These are phyloP conservation scores for Gryllus bimaculatus DNA, from an alignment of 1,140 invertebrate species.

Conservation along the genomic window DNA sequence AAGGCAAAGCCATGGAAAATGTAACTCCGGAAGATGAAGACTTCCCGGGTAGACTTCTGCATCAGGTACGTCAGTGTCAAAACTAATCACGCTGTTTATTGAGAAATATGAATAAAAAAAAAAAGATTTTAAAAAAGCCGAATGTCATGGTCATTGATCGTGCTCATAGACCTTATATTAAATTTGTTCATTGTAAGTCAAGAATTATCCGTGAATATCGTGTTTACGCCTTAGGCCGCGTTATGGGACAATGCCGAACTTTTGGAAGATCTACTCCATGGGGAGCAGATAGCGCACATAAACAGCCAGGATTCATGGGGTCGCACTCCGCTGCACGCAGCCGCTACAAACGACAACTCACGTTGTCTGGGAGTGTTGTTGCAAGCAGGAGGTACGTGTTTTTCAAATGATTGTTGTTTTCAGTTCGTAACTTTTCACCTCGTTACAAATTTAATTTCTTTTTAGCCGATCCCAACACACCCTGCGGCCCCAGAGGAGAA, in stretches of 20 bases:
- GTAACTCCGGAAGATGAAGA: slow-evolving; percentile 61
- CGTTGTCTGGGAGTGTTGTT: slow-evolving; percentile 65
- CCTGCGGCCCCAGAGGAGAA: slow-evolving; percentile 54
- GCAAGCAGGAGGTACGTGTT: slow-evolving; percentile 49
- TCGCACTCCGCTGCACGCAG: slow-evolving; percentile 72
- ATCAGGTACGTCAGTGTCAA: slow-evolving; percentile 46
- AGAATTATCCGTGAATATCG: neutral
- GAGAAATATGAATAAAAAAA: neutral
- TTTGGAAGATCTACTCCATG: slow-evolving; percentile 68
- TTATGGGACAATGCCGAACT: slow-evolving; percentile 86
- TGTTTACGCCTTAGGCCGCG: slow-evolving; percentile 51
- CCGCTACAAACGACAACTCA: slow-evolving; percentile 78
- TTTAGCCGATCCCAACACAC: slow-evolving; percentile 57
- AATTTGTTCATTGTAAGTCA: neutral
- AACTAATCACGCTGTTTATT: neutral
- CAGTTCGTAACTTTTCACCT: neutral
- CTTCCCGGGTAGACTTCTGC: slow-evolving; percentile 65
- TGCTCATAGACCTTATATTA: too few species aligned
- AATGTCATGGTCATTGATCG: too few species aligned
- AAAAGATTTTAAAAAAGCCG: too few species aligned
- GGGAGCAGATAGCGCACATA: slow-evolving; percentile 56
- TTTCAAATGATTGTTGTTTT: neutral
- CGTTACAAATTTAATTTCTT: slow-evolving; percentile 10
- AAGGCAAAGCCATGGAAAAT: slow-evolving; percentile 17
- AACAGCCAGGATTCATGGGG: slow-evolving; percentile 70